Base-by-base conservation (phyloP, 2,888 invertebrate genomes). In the Hermaeophaga mercurialis region DNA sequence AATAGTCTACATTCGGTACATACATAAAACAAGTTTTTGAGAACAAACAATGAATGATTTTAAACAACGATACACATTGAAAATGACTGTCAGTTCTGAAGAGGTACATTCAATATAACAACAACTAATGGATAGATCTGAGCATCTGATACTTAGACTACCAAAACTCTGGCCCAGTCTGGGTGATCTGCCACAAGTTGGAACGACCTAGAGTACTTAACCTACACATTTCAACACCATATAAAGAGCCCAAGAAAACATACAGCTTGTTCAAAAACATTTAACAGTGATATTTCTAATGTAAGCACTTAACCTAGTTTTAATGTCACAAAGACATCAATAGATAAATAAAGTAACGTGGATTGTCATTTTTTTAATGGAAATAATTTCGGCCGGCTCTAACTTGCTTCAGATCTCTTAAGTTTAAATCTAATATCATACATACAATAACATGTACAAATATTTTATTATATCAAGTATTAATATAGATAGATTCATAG, bases 401-500 rank as follows among this genome's bases (percentile, higher is more conserved):
- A 64, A 66, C 61, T 59, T 50, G 47, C 59, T 58, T 52, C 64
- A 63, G 64, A 64, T 65, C 41, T 65, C 65, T 66, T 64, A 39
- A 62, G 64, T 67, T 66, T 65, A 65, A 63, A 58, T 65, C 69
- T 69, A 69, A 64, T 71, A 68, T 71, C 66, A 74, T 74, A 75
- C 74, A 76, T 68, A 66, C 63, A 67, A 63, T 75, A 76, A 77
- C 77, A 77, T 77, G 75, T 78, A 78, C 77, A 77, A 77, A 77
- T 76, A 77, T 75, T 65, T 66, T 66, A 66, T 66, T 59, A 67
- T 72, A 72, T 69, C 70, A 72, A 71, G 71, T 74, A 72, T 71
- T 75, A 74, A 74, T 75, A 76, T 75, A 77, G 75, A 77, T 77
- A 77, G 76, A 76, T 77, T 78, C 75, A 77, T 78, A 78, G 75